Conservation (phyloP, 2,797 vertebrate genomes). For the Notolabrus celidotus region DNA sequence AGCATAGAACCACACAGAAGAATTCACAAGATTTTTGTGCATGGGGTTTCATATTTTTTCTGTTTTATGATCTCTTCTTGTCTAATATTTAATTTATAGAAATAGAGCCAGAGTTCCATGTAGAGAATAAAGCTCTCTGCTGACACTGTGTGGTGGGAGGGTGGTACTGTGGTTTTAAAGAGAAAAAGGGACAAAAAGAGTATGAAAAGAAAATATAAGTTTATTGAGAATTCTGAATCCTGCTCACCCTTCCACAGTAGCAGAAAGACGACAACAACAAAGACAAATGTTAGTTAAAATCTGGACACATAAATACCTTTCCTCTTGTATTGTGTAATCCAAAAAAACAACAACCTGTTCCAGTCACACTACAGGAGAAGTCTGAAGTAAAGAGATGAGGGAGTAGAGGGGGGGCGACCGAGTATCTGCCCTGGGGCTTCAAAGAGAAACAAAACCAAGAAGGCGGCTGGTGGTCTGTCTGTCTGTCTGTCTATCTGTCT, state of each 20-base stretch:
- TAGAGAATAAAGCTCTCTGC: constrained; percentile 14
- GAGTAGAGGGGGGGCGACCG: constrained; percentile 10
- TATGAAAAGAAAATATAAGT: constrained; percentile 86
- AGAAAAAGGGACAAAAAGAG: constrained; percentile 9
- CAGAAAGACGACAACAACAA: constrained; percentile 71
- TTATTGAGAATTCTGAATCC: constrained; percentile 87
- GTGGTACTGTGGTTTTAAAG: background rate
- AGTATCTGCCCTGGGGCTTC: constrained; percentile 2
- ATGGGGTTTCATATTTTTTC: rapidly evolving
- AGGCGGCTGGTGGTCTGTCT: constrained; percentile 55
- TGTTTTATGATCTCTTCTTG: background rate
- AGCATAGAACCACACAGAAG: background rate
- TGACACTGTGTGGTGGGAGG: constrained; percentile 46
- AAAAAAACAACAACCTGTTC: constrained; percentile 53
- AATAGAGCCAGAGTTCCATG: background rate
- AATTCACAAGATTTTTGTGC: background rate
- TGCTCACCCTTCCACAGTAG: constrained; percentile 78
- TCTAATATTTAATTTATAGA: background rate
- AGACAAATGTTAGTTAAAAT: constrained; percentile 73
- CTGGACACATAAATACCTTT: constrained; percentile 72
- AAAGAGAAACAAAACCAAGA: constrained; percentile 27
- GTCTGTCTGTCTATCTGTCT: no score
- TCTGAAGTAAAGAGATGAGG: constrained; percentile 18
- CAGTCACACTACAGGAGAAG: constrained; percentile 46
- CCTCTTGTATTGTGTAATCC: constrained; percentile 63